A percentile compares a stretch with the other conserved stretches of the same genome.
Evolutionary conservation across 2,888 invertebrate species (phyloP).

Genomic region (Mimachlamys varia): DNA sequence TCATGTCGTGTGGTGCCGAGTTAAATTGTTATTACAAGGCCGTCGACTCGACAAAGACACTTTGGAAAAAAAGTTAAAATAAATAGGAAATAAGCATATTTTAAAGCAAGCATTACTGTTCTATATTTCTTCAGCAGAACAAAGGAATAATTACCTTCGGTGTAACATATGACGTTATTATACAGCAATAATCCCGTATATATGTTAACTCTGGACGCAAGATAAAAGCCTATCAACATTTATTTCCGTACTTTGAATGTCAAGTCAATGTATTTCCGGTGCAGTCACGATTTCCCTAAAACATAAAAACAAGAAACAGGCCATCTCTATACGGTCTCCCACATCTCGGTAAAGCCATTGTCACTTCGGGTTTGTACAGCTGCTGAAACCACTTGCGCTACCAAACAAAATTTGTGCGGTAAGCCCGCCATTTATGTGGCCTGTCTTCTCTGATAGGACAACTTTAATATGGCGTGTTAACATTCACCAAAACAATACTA

Average conservation of each 20-base stretch:
- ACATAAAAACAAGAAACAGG: background rate
- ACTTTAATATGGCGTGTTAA: background rate
- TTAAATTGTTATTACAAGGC: background rate
- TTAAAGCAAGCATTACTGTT: background rate
- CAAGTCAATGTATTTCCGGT: background rate
- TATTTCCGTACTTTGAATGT: background rate
- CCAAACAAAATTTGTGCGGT: background rate
- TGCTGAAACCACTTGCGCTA: background rate
- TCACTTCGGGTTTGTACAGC: background rate
- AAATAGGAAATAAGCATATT: background rate
- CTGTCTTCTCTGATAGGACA: background rate
- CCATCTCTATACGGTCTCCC: background rate
- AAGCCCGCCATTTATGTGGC: background rate
- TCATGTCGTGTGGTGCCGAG: background rate
- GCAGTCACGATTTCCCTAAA: background rate
- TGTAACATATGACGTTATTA: background rate
- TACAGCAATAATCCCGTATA: background rate
- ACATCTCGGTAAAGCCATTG: background rate
- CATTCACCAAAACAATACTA: background rate
- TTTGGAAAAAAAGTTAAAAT: background rate
- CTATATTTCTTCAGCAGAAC: background rate
- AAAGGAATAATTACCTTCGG: background rate
- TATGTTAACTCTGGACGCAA: background rate
- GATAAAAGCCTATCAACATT: conserved; percentile 12
- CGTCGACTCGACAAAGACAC: background rate